phyloP scores from a whole-genome alignment of 2,797 vertebrate species.

The Sebastes vulpes region DNA sequence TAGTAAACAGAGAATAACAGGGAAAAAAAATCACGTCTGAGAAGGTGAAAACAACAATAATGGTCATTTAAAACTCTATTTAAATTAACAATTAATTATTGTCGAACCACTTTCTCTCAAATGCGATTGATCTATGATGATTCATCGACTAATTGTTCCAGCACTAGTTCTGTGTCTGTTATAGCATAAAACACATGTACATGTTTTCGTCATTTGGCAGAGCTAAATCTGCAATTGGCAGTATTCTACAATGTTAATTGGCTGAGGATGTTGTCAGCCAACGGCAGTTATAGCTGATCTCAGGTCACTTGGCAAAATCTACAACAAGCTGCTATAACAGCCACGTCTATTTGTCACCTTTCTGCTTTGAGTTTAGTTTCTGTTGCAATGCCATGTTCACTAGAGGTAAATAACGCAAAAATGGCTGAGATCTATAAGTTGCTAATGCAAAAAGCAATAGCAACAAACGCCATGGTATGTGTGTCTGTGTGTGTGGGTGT shows the following conservation, averaged over 20 bases:
- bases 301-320: slow-evolving; percentile 29
- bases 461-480: not conserved
- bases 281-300: not conserved
- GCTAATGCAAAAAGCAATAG: slow-evolving; percentile 23
- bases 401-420: slow-evolving; percentile 12
- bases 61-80: not conserved
- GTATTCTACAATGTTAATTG: not conserved
- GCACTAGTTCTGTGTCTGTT: not conserved
- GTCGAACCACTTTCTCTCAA: not conserved
- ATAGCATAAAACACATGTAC: no score
- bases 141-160: not conserved
- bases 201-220: slow-evolving; percentile 5
- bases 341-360: slow-evolving; percentile 1
- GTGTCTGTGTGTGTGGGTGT: not conserved
- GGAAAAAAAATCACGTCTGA: not conserved
- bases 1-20: not conserved
- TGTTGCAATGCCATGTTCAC: no score
- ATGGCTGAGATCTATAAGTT: slow-evolving; percentile 9
- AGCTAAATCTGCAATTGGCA: slow-evolving; percentile 6
- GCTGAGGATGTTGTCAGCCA: not conserved
- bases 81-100: no score
- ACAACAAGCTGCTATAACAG: not conserved
- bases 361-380: not conserved
- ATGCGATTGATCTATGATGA: not conserved
- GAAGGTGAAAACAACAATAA: not conserved